Conservation (phyloP, 2,888 invertebrate species). For the Carabus problematicus region DNA sequence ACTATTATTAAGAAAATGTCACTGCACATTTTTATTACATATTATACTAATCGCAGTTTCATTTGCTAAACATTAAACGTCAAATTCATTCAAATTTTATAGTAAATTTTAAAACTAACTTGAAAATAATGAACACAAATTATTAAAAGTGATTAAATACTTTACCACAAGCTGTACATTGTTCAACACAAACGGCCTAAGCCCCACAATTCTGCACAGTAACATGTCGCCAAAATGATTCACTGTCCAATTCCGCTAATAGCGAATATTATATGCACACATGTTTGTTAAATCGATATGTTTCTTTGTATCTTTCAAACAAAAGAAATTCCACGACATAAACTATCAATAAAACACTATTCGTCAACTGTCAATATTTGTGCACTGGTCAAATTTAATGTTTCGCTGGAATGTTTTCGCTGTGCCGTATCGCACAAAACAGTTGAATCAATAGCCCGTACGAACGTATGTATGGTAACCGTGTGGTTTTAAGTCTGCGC, state of each 20-base stretch:
- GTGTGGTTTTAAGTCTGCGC: slow-evolving; percentile 32
- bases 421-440: slow-evolving; percentile 11
- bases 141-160: slow-evolving; percentile 2
- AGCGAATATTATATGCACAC: not conserved
- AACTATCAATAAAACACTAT: not conserved
- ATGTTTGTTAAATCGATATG: not conserved
- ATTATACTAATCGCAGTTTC: no score
- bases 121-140: slow-evolving; percentile 10
- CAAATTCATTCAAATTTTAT: no score
- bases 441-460: slow-evolving; percentile 38
- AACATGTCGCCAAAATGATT: slow-evolving; percentile 54
- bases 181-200: slow-evolving; percentile 55
- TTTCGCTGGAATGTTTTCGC: slow-evolving; percentile 4
- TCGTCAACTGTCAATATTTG: not conserved
- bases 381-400: no score
- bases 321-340: not conserved
- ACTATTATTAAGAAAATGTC: no score
- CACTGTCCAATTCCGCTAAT: not conserved
- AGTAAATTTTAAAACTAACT: no score
- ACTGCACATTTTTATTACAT: no score
- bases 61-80: slow-evolving; percentile 18
- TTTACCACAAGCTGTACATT: slow-evolving; percentile 54
- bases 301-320: not conserved
- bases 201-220: slow-evolving; percentile 58
- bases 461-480: slow-evolving; percentile 9